Conservation (phyloP, 2,113 vertebrate genomes). For the Eublepharis macularius region DNA sequence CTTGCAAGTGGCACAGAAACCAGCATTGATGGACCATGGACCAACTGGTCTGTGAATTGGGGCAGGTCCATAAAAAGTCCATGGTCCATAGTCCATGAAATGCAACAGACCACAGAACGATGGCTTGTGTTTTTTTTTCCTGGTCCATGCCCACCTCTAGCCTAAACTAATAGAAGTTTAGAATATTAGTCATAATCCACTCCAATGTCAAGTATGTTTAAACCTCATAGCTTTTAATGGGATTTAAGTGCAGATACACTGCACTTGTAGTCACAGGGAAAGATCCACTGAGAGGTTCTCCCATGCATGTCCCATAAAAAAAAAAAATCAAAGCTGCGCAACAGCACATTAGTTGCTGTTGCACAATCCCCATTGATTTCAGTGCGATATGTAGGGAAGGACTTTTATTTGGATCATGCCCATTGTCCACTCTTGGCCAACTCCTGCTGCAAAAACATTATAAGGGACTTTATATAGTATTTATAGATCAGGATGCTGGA, state of each 20-base stretch:
- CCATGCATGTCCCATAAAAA: background rate
- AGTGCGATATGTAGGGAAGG: background rate
- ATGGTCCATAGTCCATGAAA: too few relatives aligned
- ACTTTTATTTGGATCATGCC: background rate
- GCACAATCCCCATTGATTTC: background rate
- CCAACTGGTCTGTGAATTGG: too few relatives aligned
- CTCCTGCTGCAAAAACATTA: background rate
- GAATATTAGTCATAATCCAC: background rate
- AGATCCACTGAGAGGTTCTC: background rate
- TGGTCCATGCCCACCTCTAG: too few relatives aligned
- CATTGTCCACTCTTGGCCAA: background rate
- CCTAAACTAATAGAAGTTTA: background rate
- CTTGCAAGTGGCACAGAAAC: too few relatives aligned
- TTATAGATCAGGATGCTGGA: background rate
- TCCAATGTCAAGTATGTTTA: background rate
- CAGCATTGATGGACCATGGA: too few relatives aligned
- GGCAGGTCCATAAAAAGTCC: too few relatives aligned
- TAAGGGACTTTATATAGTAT: background rate
- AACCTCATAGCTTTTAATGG: background rate
- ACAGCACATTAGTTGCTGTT: background rate
- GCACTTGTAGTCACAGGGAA: background rate
- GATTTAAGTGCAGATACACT: background rate
- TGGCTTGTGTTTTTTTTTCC: too few relatives aligned
- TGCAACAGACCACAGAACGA: too few relatives aligned
- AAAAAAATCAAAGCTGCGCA: background rate